Evolutionary conservation across 2,888 invertebrate genomes (phyloP), one percentile per base, ranked within the genome.

Genomic region (Agonopterix subpropinquella): DNA sequence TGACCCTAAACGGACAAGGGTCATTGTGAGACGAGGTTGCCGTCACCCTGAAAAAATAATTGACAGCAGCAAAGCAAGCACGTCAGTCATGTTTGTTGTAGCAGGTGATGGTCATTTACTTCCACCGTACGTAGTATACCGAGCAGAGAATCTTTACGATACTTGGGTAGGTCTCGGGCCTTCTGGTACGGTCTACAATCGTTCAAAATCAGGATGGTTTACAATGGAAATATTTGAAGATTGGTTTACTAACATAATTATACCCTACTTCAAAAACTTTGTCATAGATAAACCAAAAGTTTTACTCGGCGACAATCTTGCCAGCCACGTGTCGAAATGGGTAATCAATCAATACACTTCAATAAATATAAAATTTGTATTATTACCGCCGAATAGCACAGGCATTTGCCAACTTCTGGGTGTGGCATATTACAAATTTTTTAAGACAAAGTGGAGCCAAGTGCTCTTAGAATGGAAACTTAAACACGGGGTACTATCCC

Each of bases 181-280:
- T 46, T 37, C 49, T 18, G 53, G 51, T 36, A 42, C 56, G 18
- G 46, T 49, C 39, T 56, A 51, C 41, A 56, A 56, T 45, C 52
- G 44, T 41, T 50, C 49, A 11, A 54, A 54, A 52, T 49, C 51
- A 3, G 54, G 56, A 8, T 56, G 54, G 52, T 56, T 54, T 48
- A 50, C 47, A 35, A 36, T 51, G 43, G 47, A 51, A 45, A 53
- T 49, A 7, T 56, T 56, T 47, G 51, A 53, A 47, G 49, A 53
- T 43, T 54, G 51, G 51, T 56, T 56, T 44, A 50, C 39, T 39
- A 44, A 45, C 36, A 50, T 50, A 45, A 49, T 51, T 39, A 7
- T 47, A 37, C 49, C 49, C 13, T 45, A 45, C 11, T 45, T 49
- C 37, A 11, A 18, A 39, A 49, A 45, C 10, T 48, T 48, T 48